Base-by-base conservation (phyloP, 2,113 vertebrate genomes). In the Heptranchias perlo region DNA sequence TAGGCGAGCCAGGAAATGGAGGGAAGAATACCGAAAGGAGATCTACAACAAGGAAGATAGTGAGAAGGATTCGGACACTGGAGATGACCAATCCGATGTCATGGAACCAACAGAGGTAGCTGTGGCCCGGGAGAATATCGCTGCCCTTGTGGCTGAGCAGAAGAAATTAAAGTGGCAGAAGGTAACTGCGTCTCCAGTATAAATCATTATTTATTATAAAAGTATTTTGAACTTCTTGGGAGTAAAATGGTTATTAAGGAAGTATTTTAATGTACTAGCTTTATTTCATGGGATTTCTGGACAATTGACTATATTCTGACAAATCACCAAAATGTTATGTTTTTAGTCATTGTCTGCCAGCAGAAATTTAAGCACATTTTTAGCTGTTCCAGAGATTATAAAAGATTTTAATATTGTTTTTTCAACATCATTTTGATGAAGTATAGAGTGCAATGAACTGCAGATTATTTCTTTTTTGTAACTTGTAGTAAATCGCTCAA, bases 31-130 rank as follows among this genome's bases (percentile, higher is more conserved):
- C 54, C 97, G 97, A 96, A 99, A 98, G 96, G 98, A 99, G 96
- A 98, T 97, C 11, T 96, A 97, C 67, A 97, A 96, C 95, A 99
- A 98, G 96, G 98, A 98, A 0, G 98, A 98, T 89, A 98, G 98
- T 0, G 98, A 98, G 97, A 99, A 98, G 97, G 98, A 98, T 96
- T 98, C 98, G 0, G 98, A 98, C 96, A 98, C 97, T 0, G 97
- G 98, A 0, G 98, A 98, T 16, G 98, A 98, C 82, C 97, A 97
- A 31, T 98, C 98, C 0, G 98, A 98, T 96, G 96, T 96, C 96
- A 97, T 97, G 0, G 98, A 99, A 97, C 98, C 98, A 0, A 97
- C 97, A 0, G 98, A 98, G 84, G 98, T 99, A 96, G 96, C 96
- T 3, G 61, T 97, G 2, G 98, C 99, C 82, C 97, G 97, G 61